A percentile compares a stretch with the other conserved stretches of the same genome.
phyloP scores from a whole-genome alignment of 2,113 vertebrate genomes.

The Fregata magnificens region DNA sequence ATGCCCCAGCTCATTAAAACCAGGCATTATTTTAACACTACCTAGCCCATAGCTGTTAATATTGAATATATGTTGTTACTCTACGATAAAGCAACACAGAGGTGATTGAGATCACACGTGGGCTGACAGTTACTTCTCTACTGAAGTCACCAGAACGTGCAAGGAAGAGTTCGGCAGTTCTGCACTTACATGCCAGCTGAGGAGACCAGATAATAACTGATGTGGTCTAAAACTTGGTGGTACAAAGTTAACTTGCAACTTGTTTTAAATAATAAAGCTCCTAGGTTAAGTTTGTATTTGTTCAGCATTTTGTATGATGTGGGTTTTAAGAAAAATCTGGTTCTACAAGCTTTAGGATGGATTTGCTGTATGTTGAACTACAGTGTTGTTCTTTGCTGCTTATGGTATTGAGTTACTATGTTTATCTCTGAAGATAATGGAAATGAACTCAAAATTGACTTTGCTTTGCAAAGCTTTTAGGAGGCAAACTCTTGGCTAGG shows the following conservation, averaged over 20 bases:
- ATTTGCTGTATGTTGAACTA: slow-evolving; percentile 23
- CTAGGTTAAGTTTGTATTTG: not conserved
- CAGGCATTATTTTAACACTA: not conserved
- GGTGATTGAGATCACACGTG: rapidly evolving
- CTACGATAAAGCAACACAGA: not conserved
- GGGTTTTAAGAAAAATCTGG: not conserved
- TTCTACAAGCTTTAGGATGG: not conserved
- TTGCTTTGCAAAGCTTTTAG: not conserved
- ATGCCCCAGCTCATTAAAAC: not conserved
- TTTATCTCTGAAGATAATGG: slow-evolving; percentile 30
- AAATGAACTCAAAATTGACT: not conserved
- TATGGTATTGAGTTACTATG: not conserved
- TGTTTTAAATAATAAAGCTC: not conserved
- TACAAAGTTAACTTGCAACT: not conserved
- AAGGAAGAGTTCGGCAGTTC: not conserved
- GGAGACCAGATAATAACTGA: not conserved
- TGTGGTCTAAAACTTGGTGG: not conserved
- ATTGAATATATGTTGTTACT: not conserved
- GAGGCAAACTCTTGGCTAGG: not conserved
- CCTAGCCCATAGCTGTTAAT: not conserved
- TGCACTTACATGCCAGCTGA: not conserved
- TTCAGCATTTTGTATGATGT: not conserved
- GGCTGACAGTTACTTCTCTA: not conserved
- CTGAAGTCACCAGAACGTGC: not conserved
- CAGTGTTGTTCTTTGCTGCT: not conserved